Percentiles rank a stretch among this genome's conserved stretches.
Evolutionary conservation across 2,888 invertebrate genomes (phyloP).

Genomic region (Rhingia campestris): DNA sequence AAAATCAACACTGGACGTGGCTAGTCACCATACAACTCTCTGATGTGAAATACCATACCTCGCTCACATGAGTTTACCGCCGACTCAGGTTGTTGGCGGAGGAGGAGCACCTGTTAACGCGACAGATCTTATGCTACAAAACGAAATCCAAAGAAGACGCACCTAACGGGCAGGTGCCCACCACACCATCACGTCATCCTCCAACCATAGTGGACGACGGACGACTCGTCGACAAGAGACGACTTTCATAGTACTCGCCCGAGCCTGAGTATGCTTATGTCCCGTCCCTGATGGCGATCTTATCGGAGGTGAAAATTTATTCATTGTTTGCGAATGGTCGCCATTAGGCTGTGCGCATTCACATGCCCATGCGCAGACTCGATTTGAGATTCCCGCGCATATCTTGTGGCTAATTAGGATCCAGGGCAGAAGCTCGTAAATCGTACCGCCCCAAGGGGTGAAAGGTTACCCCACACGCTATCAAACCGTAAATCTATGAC

Average conservation of each 20-base stretch:
- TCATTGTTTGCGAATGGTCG: slow-evolving; percentile 75
- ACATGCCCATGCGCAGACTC: slow-evolving; percentile 14
- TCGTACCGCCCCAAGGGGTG: slow-evolving; percentile 70
- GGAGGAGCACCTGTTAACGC: slow-evolving; percentile 67
- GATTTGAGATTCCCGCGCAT: slow-evolving; percentile 41
- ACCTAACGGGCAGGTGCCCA: slow-evolving; percentile 68
- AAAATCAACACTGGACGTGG: slow-evolving; percentile 13
- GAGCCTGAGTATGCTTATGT: slow-evolving; percentile 14
- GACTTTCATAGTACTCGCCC: slow-evolving; percentile 28
- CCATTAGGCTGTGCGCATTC: slow-evolving; percentile 51
- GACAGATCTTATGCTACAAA: slow-evolving; percentile 46
- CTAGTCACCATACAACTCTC: neutral
- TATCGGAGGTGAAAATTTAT: slow-evolving; percentile 78
- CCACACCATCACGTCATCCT: neutral
- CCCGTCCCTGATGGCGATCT: slow-evolving; percentile 74
- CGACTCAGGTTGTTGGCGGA: slow-evolving; percentile 40
- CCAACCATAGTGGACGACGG: neutral
- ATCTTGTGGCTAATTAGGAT: slow-evolving; percentile 68
- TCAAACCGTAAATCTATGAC: slow-evolving; percentile 45
- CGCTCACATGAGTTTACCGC: slow-evolving; percentile 42
- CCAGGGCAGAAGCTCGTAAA: slow-evolving; percentile 68
- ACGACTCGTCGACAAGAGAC: slow-evolving; percentile 14
- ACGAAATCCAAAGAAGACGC: slow-evolving; percentile 49
- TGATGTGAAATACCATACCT: slow-evolving; percentile 1
- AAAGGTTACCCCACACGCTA: slow-evolving; percentile 69